Evolutionary conservation across 2,888 invertebrate species (phyloP), one percentile per base, ranked within the genome.

Genomic region (Euproctis similis): DNA sequence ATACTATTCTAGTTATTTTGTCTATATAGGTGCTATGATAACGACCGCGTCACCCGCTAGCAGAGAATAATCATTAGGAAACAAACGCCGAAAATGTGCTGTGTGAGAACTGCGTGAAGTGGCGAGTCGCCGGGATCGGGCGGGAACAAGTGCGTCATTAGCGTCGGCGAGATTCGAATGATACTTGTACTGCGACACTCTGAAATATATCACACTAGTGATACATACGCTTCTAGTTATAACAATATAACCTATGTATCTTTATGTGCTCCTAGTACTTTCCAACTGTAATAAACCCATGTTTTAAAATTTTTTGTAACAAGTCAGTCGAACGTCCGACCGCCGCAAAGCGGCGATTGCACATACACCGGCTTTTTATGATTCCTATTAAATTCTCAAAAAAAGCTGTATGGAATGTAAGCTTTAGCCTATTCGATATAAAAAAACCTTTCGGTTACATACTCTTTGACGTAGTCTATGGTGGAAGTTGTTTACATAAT

Each of bases 91-190:
- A n/a, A n/a, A n/a, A n/a, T n/a, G n/a, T 34, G 46, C 36, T 41
- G 39, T n/a, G 42, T 36, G 46, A 41, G 27, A 32, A 30, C 26
- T 23, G 27, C 19, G 34, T 29, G 43, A 43, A 48, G 49, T 40
- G 42, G 49, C 40, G 47, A 38, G 42, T 41, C 39, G 30, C 40
- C 44, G 48, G 39, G 34, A 43, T 32, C 36, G 32, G 46, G 47
- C 38, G 42, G 46, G 43, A 50, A 59, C 55, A 61, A 63, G 62
- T 48, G 51, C 50, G 54, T 63, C 63, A 59, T 63, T 63, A 62
- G 60, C 54, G 61, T 48, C 39, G 46, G 50, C 53, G 41, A 54
- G 59, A 53, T 60, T 48, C 39, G 46, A 51, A 52, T 43, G 57
- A 54, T 52, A 49, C 59, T 59, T 52, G 63, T 51, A 51, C 52